Base-by-base conservation (phyloP, 37 sponge, comb jelly and placozoan genomes). In the Crambe crambe region DNA sequence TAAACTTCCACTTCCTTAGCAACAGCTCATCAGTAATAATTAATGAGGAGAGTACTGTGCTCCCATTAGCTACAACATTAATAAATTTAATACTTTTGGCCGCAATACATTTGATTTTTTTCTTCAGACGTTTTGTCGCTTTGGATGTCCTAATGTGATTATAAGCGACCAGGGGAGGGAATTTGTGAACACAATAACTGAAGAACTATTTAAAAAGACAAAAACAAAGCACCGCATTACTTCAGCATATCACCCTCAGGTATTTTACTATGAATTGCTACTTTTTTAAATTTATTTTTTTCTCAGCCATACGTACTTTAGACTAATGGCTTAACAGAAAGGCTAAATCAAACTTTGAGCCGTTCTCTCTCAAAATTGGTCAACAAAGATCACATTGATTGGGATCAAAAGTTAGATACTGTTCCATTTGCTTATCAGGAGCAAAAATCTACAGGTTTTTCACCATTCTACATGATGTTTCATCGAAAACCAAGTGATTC, bases 261-360 rank as follows among this genome's bases (percentile, higher is more conserved):
- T 84, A 68, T 31, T n/a, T n/a, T n/a, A n/a, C n/a, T n/a, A n/a
- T n/a, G n/a, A n/a, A n/a, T n/a, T n/a, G n/a, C n/a, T n/a, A n/a
- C n/a, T n/a, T n/a, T n/a, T n/a, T n/a, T n/a, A n/a, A n/a, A n/a
- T n/a, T n/a, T n/a, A n/a, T n/a, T n/a, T n/a, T n/a, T n/a, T n/a
- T n/a, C n/a, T n/a, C n/a, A n/a, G n/a, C n/a, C n/a, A n/a, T n/a
- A n/a, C n/a, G n/a, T 70, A n/a, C n/a, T n/a, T 26, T 42, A 83
- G 75, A 75, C 70, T 9, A 74, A 83, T 83, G 74, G 83, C 30
- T 35, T 84, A 38, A 84, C 85, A 58, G 85, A 84, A 37, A 35
- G 71, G 42, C 58, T 75, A 12, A 84, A 84, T 42, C 76, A 76
- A 56, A 76, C 71, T 25, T 58, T 84, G 6, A 25, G 59, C 27